Percentiles rank a stretch among this genome's conserved stretches.
Evolutionary conservation across 2,888 invertebrate species (phyloP).

Genomic region (Drosophila anomelani): DNA sequence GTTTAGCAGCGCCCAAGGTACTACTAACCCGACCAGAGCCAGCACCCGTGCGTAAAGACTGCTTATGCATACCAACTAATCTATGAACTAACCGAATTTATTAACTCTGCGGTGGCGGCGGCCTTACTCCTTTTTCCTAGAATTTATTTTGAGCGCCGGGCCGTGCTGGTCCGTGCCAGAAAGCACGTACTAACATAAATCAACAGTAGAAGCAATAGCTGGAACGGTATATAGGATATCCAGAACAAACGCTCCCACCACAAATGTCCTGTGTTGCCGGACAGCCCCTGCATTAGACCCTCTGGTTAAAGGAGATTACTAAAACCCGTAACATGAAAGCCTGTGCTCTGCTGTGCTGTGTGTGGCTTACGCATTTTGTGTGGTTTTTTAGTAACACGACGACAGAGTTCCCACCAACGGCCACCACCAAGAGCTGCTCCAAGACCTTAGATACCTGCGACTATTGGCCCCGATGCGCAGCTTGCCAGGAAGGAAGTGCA

Average conservation of each 20-base stretch:
- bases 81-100: slow-evolving; percentile 39
- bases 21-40: slow-evolving; percentile 58
- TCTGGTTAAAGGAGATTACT: neutral
- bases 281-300: neutral
- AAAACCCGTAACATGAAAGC: neutral
- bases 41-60: slow-evolving; percentile 60
- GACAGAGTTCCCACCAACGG: slow-evolving; percentile 8
- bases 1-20: slow-evolving; percentile 47
- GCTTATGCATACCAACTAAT: slow-evolving; percentile 56
- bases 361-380: slow-evolving; percentile 13
- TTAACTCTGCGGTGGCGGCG: slow-evolving; percentile 26
- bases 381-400: slow-evolving; percentile 31
- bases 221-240: neutral
- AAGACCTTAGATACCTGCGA: slow-evolving; percentile 85
- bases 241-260: neutral
- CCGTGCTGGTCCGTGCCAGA: neutral
- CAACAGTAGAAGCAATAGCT: slow-evolving; percentile 9
- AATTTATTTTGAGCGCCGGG: neutral
- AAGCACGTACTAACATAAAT: slow-evolving; percentile 16
- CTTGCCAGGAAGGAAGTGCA: slow-evolving; percentile 57
- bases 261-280: neutral
- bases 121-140: slow-evolving; percentile 1
- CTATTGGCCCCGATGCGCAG: slow-evolving; percentile 86
- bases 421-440: slow-evolving; percentile 52
- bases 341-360: slow-evolving; percentile 1